A percentile compares a stretch with the other conserved stretches of the same genome.
phyloP scores from a whole-genome alignment of 2,113 vertebrate species.

The Pseudolaguvia tuberculata region DNA sequence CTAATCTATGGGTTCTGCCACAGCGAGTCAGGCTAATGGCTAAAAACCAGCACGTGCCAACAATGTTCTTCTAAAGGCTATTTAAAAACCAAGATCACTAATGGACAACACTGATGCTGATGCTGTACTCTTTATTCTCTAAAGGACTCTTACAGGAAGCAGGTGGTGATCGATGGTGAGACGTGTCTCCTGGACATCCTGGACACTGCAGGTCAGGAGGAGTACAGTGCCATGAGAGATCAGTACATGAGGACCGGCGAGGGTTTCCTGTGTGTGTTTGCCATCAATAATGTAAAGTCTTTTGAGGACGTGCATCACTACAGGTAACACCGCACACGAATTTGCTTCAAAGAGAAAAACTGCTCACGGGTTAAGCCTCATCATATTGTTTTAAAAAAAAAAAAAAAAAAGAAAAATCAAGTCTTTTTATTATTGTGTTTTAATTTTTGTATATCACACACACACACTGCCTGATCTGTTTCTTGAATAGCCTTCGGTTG shows the following conservation, averaged over 20 bases:
- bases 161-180: constrained; percentile 75
- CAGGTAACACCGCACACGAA: constrained; percentile 58
- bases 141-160: constrained; percentile 74
- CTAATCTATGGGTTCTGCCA: no score
- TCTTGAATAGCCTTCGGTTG: background rate
- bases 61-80: background rate
- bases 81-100: background rate
- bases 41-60: background rate
- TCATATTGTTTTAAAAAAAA: no score
- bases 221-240: constrained; percentile 80
- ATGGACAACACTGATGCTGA: background rate
- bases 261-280: constrained; percentile 83
- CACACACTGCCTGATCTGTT: background rate
- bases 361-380: background rate
- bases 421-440: no score
- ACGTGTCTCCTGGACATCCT: constrained; percentile 74
- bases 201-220: constrained; percentile 75
- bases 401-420: no score
- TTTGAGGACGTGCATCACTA: constrained; percentile 81
- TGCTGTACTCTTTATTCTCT: background rate
- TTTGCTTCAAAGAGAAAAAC: background rate
- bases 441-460: background rate
- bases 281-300: constrained; percentile 81
- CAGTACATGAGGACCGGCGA: constrained; percentile 84
- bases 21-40: background rate